Conservation (phyloP, 2,113 vertebrate species). For the Herpetotheres cachinnans region DNA sequence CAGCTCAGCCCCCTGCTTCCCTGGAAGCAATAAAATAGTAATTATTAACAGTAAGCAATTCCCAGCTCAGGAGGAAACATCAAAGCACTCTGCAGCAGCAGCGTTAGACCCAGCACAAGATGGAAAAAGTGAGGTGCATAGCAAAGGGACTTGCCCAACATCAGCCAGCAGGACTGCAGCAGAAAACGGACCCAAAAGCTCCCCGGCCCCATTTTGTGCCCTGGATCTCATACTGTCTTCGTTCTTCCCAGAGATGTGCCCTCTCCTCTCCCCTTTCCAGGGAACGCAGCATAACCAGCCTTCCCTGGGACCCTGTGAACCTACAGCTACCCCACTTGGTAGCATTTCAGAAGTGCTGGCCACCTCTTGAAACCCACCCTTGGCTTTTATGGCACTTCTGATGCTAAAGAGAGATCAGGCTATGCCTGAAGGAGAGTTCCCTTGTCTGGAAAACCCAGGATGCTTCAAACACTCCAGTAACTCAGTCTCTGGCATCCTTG, state of each 20-base stretch:
- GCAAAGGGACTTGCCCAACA: background rate
- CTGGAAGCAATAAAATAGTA: background rate
- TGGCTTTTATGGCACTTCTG: background rate
- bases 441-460: background rate
- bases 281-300: rapidly evolving
- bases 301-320: background rate
- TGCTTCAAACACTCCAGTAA: background rate
- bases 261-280: background rate
- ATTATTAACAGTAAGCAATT: background rate
- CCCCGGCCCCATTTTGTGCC: rapidly evolving
- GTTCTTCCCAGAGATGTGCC: background rate
- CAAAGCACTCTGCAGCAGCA: background rate
- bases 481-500: background rate
- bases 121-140: rapidly evolving
- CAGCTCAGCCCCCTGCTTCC: background rate
- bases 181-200: background rate
- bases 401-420: background rate
- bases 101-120: rapidly evolving
- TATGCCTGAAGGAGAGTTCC: background rate
- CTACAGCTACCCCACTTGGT: background rate
- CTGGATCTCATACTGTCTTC: background rate
- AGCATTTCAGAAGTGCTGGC: background rate
- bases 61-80: background rate
- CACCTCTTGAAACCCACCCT: background rate
- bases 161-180: background rate